These are phyloP conservation scores for Pangasius mekongensis DNA, from an alignment of 2,797 vertebrate species.

Conservation along the genomic window DNA sequence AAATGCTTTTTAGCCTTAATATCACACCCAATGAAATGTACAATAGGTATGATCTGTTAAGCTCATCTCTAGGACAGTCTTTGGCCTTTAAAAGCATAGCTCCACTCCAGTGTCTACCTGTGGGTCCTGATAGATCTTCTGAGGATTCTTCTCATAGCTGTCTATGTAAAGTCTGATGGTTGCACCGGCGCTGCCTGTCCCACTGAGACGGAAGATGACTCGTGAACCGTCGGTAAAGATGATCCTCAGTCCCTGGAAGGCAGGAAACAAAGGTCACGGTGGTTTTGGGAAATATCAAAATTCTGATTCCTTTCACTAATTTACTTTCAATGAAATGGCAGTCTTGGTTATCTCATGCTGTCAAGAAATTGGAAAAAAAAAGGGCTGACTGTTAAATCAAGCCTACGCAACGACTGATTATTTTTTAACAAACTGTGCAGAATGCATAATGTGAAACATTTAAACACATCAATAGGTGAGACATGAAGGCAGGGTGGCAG, in stretches of 20 bases:
- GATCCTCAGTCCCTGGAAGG: conserved; percentile 87
- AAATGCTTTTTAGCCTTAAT: not conserved
- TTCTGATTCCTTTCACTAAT: not conserved
- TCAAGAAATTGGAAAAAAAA: not conserved
- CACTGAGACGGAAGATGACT: conserved; percentile 95
- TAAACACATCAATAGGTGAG: not conserved
- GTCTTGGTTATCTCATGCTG: not conserved
- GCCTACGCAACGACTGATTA: not conserved
- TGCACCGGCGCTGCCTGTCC: conserved; percentile 94
- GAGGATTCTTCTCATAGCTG: conserved; percentile 92
- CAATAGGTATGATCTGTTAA: not conserved
- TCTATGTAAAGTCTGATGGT: conserved; percentile 95
- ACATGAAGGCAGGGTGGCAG: not conserved
- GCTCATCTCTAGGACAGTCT: not conserved
- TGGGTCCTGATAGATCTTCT: conserved; percentile 91
- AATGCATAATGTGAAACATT: not conserved
- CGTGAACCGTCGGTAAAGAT: conserved; percentile 95
- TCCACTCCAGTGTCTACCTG: conserved; percentile 77
- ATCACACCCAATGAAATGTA: not conserved
- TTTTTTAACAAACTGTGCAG: not conserved
- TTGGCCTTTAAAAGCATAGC: not conserved
- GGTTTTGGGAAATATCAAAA: not conserved
- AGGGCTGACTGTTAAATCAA: not conserved
- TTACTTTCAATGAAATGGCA: not conserved
- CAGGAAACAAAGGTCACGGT: not conserved